Evolutionary conservation across 92 coral and sea anemone species (phyloP), one percentile per base, ranked within the genome.

Genomic region (Heliopora coerulea): DNA sequence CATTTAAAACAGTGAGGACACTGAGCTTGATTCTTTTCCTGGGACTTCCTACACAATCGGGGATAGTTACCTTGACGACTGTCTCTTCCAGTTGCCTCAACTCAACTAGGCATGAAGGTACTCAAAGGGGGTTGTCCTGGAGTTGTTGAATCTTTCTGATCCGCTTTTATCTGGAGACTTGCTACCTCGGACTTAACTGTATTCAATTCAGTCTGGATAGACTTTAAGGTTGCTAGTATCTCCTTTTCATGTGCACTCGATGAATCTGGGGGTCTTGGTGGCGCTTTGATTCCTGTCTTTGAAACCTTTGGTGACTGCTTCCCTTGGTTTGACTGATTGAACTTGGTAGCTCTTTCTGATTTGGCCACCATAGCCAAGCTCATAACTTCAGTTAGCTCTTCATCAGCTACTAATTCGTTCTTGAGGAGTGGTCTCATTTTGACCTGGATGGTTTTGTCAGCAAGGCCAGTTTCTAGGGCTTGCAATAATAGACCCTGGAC

Each of bases 341-440:
- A 70, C 56, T 67, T 72, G 29, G 28, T 65, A n/a, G 44, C 59
- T 56, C 73, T 33, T 37, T 59, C 72, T 0, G 62, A 26, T 52
- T 80, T 64, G 44, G 80, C 86, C 33, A 84, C 74, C 41, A 82
- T 76, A 26, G 86, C 88, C 28, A 78, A 44, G 75, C 83, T 72
- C 81, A 85, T 82, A 7, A 56, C 79, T 65, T 61, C 84, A 50
- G 84, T 84, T 70, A 81, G 64, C 13, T 48, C 74, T 49, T 68
- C 59, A 68, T 68, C 74, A 68, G 39, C 24, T 0, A 68, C 74
- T 15, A 0, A 27, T 2, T 21, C 41, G n/a, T 68, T 68, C 26
- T 46, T 49, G 14, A 68, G 58, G 6, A 68, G 74, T 21, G 74
- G 74, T n/a, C 59, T 46, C 34, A 68, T 46, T 49, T 68, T 68